A percentile compares a stretch with the other conserved stretches of the same genome.
phyloP scores from a whole-genome alignment of 2,888 invertebrate genomes.

The Psylliodes chrysocephalus region DNA sequence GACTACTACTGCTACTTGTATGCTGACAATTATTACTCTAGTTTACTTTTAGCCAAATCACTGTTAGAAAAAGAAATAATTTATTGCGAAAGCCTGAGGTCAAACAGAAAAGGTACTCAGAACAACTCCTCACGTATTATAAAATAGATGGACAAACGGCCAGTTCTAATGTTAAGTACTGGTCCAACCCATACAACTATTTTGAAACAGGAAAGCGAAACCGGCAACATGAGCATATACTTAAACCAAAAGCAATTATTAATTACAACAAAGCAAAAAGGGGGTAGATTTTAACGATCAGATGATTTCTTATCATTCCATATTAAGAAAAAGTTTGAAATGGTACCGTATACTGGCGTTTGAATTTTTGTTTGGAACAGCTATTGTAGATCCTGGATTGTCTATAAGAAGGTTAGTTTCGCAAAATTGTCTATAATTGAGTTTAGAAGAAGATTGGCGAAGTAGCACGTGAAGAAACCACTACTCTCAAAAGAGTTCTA shows the following conservation, averaged over 20 bases:
- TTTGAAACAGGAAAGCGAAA: background rate
- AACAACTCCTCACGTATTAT: background rate
- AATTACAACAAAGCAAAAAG: conserved; percentile 33
- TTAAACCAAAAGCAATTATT: conserved; percentile 31
- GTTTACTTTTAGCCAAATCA: conserved; percentile 1
- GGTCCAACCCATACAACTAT: background rate
- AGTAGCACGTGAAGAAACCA: too few relatives aligned
- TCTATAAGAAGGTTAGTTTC: background rate
- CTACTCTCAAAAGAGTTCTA: too few relatives aligned
- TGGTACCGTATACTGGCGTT: conserved; percentile 6
- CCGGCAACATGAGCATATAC: background rate
- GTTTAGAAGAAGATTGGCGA: conserved; percentile 9
- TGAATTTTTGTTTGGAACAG: background rate
- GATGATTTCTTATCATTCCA: conserved; percentile 34
- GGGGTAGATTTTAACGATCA: conserved; percentile 29
- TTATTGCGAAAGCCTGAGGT: conserved; percentile 4
- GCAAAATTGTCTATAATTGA: conserved; percentile 13
- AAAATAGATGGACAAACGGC: conserved; percentile 11
- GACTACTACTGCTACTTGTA: background rate
- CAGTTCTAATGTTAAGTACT: conserved; percentile 2
- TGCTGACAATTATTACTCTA: conserved; percentile 12
- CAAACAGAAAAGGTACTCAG: conserved; percentile 2
- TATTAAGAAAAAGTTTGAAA: background rate
- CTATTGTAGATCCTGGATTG: background rate
- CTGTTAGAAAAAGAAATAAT: background rate